A percentile compares a stretch with the other conserved stretches of the same genome.
Evolutionary conservation across 2,797 vertebrate species (phyloP).

Genomic region (Periophthalmus magnuspinnatus): DNA sequence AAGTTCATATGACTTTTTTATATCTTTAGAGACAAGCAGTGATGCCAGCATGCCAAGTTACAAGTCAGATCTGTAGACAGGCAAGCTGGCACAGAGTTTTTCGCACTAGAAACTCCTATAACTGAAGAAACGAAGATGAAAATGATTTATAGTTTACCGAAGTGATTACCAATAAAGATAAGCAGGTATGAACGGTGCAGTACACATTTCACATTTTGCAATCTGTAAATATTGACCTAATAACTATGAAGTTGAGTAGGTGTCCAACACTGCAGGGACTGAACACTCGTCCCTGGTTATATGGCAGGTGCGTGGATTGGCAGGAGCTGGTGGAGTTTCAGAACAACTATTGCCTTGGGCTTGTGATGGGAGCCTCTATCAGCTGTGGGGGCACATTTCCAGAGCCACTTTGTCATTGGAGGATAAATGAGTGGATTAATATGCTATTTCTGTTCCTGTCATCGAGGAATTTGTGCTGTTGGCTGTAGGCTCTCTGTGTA

Average conservation of each 20-base stretch:
- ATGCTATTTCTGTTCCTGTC: conserved; percentile 60
- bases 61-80: too few species aligned
- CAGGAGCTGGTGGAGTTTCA: conserved; percentile 26
- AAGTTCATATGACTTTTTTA: too few species aligned
- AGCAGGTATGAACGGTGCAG: background rate
- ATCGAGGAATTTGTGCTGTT: conserved; percentile 41
- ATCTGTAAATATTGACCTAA: background rate
- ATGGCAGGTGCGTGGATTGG: conserved; percentile 37
- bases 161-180: too few species aligned
- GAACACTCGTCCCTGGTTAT: conserved; percentile 20
- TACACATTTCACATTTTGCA: background rate
- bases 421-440: conserved; percentile 61
- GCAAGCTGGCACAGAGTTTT: too few species aligned
- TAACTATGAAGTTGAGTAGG: background rate
- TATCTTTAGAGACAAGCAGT: too few species aligned
- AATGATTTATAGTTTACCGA: too few species aligned
- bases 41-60: too few species aligned
- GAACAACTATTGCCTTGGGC: conserved; percentile 46
- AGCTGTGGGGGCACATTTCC: conserved; percentile 45
- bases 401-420: conserved; percentile 40
- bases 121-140: background rate
- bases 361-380: conserved; percentile 32
- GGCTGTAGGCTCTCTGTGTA: conserved; percentile 28
- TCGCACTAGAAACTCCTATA: background rate
- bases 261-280: conserved; percentile 7